Evolutionary conservation across 2,113 vertebrate genomes (phyloP).

Genomic region (Delphinapterus leucas): DNA sequence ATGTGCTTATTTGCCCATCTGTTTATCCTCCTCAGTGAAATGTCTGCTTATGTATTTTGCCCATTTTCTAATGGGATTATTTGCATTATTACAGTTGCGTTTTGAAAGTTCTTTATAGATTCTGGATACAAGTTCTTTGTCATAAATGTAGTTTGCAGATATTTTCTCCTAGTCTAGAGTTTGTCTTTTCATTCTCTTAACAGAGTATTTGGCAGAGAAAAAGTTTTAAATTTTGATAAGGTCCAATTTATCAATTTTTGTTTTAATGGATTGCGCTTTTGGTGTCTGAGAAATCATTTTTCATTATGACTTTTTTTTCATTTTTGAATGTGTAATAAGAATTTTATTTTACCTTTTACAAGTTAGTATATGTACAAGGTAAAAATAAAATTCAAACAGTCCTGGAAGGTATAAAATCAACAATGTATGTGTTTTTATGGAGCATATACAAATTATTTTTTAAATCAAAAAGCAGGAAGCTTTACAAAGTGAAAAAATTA

Average conservation of each 20-base stretch:
- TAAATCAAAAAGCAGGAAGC: background rate
- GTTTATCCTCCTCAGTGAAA: background rate
- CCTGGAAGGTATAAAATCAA: background rate
- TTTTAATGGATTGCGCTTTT: background rate
- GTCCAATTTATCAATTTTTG: background rate
- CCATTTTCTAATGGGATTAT: background rate
- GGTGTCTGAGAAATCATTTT: background rate
- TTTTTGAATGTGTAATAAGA: background rate
- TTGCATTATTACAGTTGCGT: background rate
- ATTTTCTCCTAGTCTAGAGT: background rate
- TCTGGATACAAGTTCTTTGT: background rate
- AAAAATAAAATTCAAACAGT: constrained; percentile 7
- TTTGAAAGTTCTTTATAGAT: constrained; percentile 9
- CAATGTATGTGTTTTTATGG: background rate
- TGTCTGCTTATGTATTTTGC: background rate
- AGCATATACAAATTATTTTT: background rate
- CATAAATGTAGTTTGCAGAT: background rate
- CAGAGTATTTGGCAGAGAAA: background rate
- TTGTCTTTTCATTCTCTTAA: background rate
- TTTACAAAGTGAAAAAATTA: background rate
- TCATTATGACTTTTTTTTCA: background rate
- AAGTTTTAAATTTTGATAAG: constrained; percentile 7
- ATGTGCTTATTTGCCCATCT: background rate
- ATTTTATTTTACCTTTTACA: background rate
- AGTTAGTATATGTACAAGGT: background rate